Percentiles rank a stretch among this genome's conserved stretches.
Evolutionary conservation across 2,888 invertebrate genomes (phyloP).

Genomic region (Chloroclysta siterata): DNA sequence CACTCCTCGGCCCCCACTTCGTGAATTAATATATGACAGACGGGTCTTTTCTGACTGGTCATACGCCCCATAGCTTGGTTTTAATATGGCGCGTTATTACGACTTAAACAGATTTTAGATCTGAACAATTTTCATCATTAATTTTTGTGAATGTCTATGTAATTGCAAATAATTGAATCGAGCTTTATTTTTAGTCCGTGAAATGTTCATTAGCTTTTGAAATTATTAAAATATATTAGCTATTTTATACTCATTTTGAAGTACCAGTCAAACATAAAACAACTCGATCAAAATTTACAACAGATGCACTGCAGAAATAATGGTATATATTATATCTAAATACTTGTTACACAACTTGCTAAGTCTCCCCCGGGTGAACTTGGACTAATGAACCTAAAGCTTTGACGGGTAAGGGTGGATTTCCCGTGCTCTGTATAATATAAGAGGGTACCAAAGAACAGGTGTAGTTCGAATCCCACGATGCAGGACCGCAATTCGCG

Average conservation of each 20-base stretch:
- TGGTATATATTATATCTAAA: conserved; percentile 26
- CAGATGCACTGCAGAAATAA: conserved; percentile 37
- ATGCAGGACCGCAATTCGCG: conserved; percentile 56
- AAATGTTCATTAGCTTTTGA: neutral
- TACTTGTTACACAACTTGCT: conserved; percentile 41
- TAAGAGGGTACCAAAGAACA: conserved; percentile 57
- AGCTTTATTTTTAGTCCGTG: neutral
- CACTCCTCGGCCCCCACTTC: conserved; percentile 17
- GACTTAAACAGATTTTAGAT: conserved; percentile 28
- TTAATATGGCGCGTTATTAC: conserved; percentile 38
- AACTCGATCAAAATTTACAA: conserved; percentile 27
- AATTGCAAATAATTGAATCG: neutral
- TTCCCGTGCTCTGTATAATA: conserved; percentile 26
- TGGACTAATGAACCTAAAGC: conserved; percentile 27
- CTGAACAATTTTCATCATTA: conserved; percentile 5
- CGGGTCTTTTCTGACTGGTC: conserved; percentile 31
- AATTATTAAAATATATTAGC: too few relatives aligned
- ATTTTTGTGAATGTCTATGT: neutral
- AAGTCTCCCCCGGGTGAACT: conserved; percentile 33
- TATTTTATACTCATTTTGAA: too few relatives aligned
- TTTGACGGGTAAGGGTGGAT: conserved; percentile 30
- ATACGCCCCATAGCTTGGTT: conserved; percentile 32
- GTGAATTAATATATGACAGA: conserved; percentile 29
- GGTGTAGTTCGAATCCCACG: conserved; percentile 56
- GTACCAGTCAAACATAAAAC: neutral